phyloP scores from a whole-genome alignment of 2,797 vertebrate genomes.

The Melanogrammus aeglefinus region DNA sequence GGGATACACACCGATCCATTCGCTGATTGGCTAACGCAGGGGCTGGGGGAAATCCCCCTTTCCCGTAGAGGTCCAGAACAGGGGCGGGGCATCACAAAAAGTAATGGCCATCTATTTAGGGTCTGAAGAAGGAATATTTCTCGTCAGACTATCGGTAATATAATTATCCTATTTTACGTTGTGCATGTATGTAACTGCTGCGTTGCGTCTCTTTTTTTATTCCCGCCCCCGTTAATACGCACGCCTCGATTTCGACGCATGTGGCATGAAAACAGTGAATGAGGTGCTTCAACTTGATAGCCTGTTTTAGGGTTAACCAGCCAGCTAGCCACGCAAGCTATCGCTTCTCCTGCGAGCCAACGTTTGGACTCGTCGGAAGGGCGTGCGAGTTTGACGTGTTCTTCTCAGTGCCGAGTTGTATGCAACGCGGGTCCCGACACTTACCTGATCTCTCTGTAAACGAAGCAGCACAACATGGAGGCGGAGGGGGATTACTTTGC shows the following conservation, averaged over 20 bases:
- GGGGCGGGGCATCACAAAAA: constrained; percentile 76
- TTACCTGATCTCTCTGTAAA: constrained; percentile 8
- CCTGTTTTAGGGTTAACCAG: constrained; percentile 64
- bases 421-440: constrained; percentile 10
- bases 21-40: constrained; percentile 62
- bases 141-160: constrained; percentile 57
- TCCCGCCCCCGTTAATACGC: not conserved
- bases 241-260: not conserved
- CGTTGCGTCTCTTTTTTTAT: not conserved
- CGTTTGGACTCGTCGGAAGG: constrained; percentile 56
- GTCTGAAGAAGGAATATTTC: constrained; percentile 64
- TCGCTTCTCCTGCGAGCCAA: constrained; percentile 36
- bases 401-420: not conserved
- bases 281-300: constrained; percentile 54
- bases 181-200: not conserved
- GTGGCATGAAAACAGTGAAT: constrained; percentile 30
- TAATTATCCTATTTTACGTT: constrained; percentile 32
- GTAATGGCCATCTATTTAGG: constrained; percentile 77
- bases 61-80: constrained; percentile 54
- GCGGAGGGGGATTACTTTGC: constrained; percentile 50
- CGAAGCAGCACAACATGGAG: constrained; percentile 20
- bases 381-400: constrained; percentile 62
- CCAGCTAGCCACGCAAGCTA: constrained; percentile 67
- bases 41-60: constrained; percentile 68
- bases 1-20: constrained; percentile 30